phyloP scores from a whole-genome alignment of 1,140 invertebrate species.

The Drosophila dunni region DNA sequence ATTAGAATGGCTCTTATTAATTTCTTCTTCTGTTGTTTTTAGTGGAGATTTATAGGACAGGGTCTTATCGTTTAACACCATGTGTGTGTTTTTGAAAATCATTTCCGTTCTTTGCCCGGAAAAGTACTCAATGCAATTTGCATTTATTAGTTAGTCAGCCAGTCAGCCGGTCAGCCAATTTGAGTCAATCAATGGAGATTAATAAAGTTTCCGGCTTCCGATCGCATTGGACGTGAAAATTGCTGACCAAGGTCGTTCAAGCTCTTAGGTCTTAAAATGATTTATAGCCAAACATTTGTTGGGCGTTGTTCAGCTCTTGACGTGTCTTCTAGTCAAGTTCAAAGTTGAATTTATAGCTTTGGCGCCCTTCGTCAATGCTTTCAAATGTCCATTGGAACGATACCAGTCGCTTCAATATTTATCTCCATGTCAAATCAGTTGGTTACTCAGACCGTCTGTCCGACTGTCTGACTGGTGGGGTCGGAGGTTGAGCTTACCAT shows the following conservation, averaged over 20 bases:
- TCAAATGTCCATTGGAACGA: constrained; percentile 7
- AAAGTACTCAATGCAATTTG: constrained; percentile 46
- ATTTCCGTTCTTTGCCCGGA: constrained; percentile 52
- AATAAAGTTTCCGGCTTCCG: constrained; percentile 66
- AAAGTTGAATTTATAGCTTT: constrained; percentile 39
- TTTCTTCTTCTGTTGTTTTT: constrained; percentile 30
- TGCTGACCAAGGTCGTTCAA: constrained; percentile 46
- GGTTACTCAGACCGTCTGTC: constrained; percentile 1
- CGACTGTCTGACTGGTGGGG: not conserved
- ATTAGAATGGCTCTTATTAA: constrained; percentile 24
- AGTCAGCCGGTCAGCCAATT: constrained; percentile 17
- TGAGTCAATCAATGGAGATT: constrained; percentile 1
- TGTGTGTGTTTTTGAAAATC: constrained; percentile 6
- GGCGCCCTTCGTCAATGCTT: constrained; percentile 29
- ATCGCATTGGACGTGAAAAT: constrained; percentile 61
- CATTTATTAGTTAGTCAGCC: constrained; percentile 53
- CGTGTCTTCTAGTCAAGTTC: constrained; percentile 32
- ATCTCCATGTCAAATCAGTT: not conserved
- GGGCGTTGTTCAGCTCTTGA: constrained; percentile 24
- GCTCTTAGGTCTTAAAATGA: constrained; percentile 45
- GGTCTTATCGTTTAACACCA: constrained; percentile 54
- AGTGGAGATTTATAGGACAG: constrained; percentile 30
- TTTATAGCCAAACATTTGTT: constrained; percentile 51
- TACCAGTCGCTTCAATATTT: not conserved
- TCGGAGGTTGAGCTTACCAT: constrained; percentile 1